Evolutionary conservation across 2,113 vertebrate species (phyloP), one percentile per base, ranked within the genome.

Genomic region (Globicephala melas): DNA sequence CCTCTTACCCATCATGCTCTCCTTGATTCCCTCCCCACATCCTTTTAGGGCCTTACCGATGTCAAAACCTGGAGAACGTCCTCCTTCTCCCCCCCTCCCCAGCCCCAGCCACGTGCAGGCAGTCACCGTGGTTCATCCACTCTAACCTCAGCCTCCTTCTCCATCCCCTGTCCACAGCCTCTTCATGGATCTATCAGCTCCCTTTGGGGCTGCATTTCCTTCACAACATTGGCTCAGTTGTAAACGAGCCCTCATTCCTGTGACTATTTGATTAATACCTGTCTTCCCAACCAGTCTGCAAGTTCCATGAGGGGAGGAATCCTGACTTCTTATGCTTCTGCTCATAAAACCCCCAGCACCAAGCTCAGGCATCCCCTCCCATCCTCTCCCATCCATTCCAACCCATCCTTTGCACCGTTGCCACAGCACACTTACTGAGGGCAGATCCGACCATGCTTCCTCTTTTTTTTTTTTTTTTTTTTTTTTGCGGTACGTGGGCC

Each of bases 101-200:
- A 2, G 10, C 10, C 3, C 3, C 6, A 15, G 2, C 17, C 33
- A 18, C 21, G 4, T 41, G 20, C 26, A 50, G 41, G 41, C 47
- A 8, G 36, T 44, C 33, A 1, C 63, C 7, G 0, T 0, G 11
- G 38, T 21, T 6, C n/a, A 18, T 77, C 20, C 28, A 20, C 33
- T 63, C 68, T 20, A 8, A 9, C 65, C 50, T 23, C 58, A 13
- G 6, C 17, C 9, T 41, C 31, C 79, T 47, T 36, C 50, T n/a
- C 6, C 5, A 0, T 4, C 21, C 8, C 8, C 70, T 4, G 3
- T 47, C 20, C 28, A 20, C 8, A 9, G 65, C 25, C 67, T 38
- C 36, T 23, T 20, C 5, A 13, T 0, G 6, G 31, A 11, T 17
- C 38, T 1, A 2, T 63, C 47, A 6, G n/a, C 12, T 63, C 18